Base-by-base conservation (phyloP, 1,140 invertebrate species). In the Macrobrachium rosenbergii region DNA sequence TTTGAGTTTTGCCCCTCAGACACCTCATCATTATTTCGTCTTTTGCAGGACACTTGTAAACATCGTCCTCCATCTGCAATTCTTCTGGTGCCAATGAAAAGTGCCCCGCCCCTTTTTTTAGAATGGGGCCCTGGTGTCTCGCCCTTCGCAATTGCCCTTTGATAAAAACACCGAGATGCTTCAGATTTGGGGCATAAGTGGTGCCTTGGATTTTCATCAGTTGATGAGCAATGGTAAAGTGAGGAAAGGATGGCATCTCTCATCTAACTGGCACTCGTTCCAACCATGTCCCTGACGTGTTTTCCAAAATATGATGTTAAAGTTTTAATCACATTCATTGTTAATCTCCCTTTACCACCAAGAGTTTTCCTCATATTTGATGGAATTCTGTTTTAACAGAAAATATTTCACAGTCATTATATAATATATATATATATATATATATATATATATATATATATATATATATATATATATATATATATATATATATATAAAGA, bases 211-310 rank as follows among this genome's bases (percentile, higher is more conserved):
- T 78, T 78, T 16, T 7, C 45, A 58, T 78, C 76, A 52, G 76
- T 78, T 16, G 76, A 78, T 8, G 76, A 78, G n/a, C 76, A 78
- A 52, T 78, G 76, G 45, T 78, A 58, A 78, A 78, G 58, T 6
- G 76, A 78, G 10, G 76, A 43, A 37, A 78, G 43, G 43, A 78
- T 58, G 43, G 43, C 76, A 78, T 78, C 21, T 19, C 45, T 6
- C 76, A 78, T 78, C 45, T 78, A 37, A 3, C 58, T 52, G 14
- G 52, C 14, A 58, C 37, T 52, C 58, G 76, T 78, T 17, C 58
- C 58, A 6, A 11, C 14, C 6, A 12, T 8, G 8, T 21, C 7
- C 58, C 45, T 8, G 23, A 58, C 8, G n/a, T 5, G 21, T 14
- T 45, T n/a, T 21, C 76, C 76, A 58, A 78, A 78, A 52, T 78